Conservation (phyloP, 2,113 vertebrate species). For the Esox niger region DNA sequence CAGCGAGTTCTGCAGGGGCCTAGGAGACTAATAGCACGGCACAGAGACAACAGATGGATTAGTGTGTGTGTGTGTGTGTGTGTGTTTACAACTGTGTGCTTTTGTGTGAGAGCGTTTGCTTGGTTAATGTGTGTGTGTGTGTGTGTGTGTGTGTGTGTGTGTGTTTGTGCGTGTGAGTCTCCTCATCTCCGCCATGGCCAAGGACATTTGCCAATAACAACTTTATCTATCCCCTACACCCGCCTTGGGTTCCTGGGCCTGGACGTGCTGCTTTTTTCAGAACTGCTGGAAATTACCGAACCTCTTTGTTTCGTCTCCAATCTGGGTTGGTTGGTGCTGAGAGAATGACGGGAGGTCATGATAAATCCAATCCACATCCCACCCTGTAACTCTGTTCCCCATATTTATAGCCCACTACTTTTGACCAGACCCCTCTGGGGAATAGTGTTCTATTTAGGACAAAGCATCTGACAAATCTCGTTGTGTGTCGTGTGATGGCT, state of each 20-base stretch:
- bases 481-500: too few relatives aligned
- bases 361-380: background rate
- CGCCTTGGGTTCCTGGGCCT: constrained; percentile 65
- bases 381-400: too few relatives aligned
- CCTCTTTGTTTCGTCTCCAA: constrained; percentile 80
- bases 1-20: constrained; percentile 78
- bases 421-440: background rate
- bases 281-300: constrained; percentile 82
- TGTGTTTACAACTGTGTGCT: too few relatives aligned
- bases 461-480: constrained; percentile 46
- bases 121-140: constrained; percentile 81
- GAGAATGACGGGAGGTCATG: constrained; percentile 49
- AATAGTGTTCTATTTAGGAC: background rate
- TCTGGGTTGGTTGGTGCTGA: constrained; percentile 78
- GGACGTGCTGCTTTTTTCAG: constrained; percentile 71
- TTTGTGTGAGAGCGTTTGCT: too few relatives aligned
- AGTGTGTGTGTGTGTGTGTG: too few relatives aligned
- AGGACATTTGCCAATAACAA: constrained; percentile 88
- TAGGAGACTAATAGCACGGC: constrained; percentile 85
- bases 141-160: constrained; percentile 22
- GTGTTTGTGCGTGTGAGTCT: background rate
- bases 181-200: constrained; percentile 43
- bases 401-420: too few relatives aligned
- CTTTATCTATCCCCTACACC: constrained; percentile 91
- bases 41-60: constrained; percentile 77